phyloP scores from a whole-genome alignment of 2,797 vertebrate species.

The Pseudomugil gertrudae region DNA sequence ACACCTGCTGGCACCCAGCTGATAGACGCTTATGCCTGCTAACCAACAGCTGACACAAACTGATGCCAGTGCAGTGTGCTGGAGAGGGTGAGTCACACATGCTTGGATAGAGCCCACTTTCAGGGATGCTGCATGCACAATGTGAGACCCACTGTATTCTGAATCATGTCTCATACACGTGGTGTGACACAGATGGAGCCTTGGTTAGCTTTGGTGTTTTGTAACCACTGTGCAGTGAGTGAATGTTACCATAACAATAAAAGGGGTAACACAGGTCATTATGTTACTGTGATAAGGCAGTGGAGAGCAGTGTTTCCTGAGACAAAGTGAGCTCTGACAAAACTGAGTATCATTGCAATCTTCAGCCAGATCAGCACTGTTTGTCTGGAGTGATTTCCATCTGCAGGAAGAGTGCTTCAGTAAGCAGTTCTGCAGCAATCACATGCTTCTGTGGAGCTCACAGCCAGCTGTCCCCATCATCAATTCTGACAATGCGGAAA shows the following conservation, averaged over 20 bases:
- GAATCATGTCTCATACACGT: slow-evolving; percentile 73
- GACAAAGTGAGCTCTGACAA: slow-evolving; percentile 46
- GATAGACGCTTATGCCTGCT: slow-evolving; percentile 75
- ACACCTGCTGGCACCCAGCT: slow-evolving; percentile 79
- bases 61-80: slow-evolving; percentile 70
- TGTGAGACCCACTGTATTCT: slow-evolving; percentile 64
- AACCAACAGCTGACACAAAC: slow-evolving; percentile 76
- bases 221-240: slow-evolving; percentile 51
- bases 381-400: slow-evolving; percentile 68
- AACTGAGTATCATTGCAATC: slow-evolving; percentile 50
- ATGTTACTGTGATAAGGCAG: slow-evolving; percentile 10
- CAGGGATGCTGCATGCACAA: slow-evolving; percentile 59
- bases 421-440: slow-evolving; percentile 72
- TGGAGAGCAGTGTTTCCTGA: slow-evolving; percentile 9
- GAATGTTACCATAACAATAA: slow-evolving; percentile 11
- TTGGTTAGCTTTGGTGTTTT: slow-evolving; percentile 53
- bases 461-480: slow-evolving; percentile 70
- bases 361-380: slow-evolving; percentile 63
- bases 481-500: slow-evolving; percentile 59
- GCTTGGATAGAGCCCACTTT: slow-evolving; percentile 65
- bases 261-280: slow-evolving; percentile 2
- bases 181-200: slow-evolving; percentile 71
- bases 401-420: slow-evolving; percentile 55
- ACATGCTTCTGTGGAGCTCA: slow-evolving; percentile 63
- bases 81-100: slow-evolving; percentile 70